Evolutionary conservation across 2,113 vertebrate species (phyloP).

Genomic region (Calyptommatus sinebrachiatus): DNA sequence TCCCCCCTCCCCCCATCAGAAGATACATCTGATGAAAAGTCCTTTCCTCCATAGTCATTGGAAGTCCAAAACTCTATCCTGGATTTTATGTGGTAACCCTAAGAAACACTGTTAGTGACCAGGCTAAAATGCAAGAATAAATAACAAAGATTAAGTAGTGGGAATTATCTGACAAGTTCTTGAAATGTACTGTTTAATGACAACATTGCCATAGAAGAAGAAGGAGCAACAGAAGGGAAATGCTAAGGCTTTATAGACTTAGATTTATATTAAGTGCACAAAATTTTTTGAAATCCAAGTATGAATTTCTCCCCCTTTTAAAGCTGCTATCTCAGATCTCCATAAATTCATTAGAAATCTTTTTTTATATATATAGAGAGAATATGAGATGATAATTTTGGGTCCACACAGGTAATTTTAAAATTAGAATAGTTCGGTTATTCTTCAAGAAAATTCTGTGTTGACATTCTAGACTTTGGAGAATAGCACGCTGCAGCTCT

Average conservation of each 20-base stretch:
- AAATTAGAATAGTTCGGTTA: conserved; percentile 10
- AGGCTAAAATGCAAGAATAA: too few species aligned
- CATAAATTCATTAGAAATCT: conserved; percentile 40
- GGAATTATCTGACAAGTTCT: background rate
- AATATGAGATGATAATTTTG: conserved; percentile 42
- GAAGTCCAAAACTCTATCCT: too few species aligned
- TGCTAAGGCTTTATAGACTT: background rate
- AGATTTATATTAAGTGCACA: background rate
- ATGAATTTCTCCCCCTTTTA: conserved; percentile 1
- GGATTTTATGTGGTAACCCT: too few species aligned
- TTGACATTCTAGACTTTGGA: conserved; percentile 48
- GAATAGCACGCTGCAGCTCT: conserved; percentile 52
- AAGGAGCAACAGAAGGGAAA: background rate
- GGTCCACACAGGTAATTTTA: conserved; percentile 59
- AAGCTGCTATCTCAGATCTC: conserved; percentile 5
- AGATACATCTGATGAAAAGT: too few species aligned
- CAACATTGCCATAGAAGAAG: background rate
- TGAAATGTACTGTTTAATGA: background rate
- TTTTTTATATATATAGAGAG: conserved; percentile 45
- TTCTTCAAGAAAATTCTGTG: conserved; percentile 62
- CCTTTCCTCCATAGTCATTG: too few species aligned
- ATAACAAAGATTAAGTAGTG: too few species aligned
- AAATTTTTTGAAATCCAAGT: background rate
- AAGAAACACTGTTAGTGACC: too few species aligned
- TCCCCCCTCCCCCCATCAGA: too few species aligned